phyloP scores from a whole-genome alignment of 2,888 invertebrate species.

The Cynaeus angustus region DNA sequence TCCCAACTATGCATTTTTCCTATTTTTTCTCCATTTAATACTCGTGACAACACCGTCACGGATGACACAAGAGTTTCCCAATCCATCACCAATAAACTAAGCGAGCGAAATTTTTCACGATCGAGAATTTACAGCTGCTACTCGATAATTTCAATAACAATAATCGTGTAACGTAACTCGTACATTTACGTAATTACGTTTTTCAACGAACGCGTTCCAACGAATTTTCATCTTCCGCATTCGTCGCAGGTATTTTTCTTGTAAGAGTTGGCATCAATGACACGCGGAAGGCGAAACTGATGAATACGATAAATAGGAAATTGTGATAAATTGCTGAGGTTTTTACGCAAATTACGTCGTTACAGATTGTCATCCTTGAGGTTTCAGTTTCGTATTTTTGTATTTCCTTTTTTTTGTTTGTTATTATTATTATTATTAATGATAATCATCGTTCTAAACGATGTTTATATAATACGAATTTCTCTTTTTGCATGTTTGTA shows the following conservation, averaged over 20 bases:
- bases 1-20: constrained; percentile 7
- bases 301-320: background rate
- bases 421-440: background rate
- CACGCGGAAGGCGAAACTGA: constrained; percentile 3
- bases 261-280: constrained; percentile 15
- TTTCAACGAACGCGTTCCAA: background rate
- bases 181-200: background rate
- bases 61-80: constrained; percentile 19
- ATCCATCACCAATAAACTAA: background rate
- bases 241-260: background rate
- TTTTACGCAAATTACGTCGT: background rate
- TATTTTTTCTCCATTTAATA: constrained; percentile 4
- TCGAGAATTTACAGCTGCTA: no score
- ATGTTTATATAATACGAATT: constrained; percentile 4
- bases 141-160: constrained; percentile 1
- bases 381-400: background rate
- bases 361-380: background rate
- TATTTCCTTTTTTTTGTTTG: background rate
- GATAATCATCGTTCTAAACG: background rate
- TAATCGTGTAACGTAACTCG: constrained; percentile 9
- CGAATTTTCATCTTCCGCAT: constrained; percentile 6
- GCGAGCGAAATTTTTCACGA: background rate
- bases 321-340: background rate
- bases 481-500: background rate
- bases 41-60: no score